Evolutionary conservation across 1,140 invertebrate species (phyloP), one percentile per base, ranked within the genome.

Genomic region (Spodoptera frugiperda): DNA sequence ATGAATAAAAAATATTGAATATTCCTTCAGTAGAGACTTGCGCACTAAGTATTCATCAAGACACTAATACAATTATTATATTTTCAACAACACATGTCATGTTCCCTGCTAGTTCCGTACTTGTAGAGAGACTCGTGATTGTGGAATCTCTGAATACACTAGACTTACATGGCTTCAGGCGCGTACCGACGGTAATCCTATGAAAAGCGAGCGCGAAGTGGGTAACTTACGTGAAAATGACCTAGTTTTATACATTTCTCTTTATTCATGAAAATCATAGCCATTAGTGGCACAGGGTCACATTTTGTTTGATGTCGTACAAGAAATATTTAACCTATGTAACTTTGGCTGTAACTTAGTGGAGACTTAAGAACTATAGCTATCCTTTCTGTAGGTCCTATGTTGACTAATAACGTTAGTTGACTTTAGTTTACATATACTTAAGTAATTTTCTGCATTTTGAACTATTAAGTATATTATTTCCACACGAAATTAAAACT

Each of bases 131-230:
- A 61, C 71, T 44, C 44, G 19, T 59, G 54, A 48, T 51, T 61
- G 44, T 30, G 21, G 33, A 73, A 73, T 73, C 71, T 61, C 44
- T 49, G 55, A 61, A 73, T 73, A 57, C 33, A 73, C 71, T 44
- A 59, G 55, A 55, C 71, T 73, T 73, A 61, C 39, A 61, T 57
- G 71, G 71, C 71, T 73, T 73, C 71, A 61, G 55, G 46, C 44
- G 44, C 49, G 39, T 57, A 61, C 44, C 14, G 54, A 46, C 71
- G 12, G 55, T 73, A 73, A 73, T 73, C 71, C 71, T 73, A 73
- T 73, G 71, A 73, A 73, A 67, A 57, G 39, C 21, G 46, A 73
- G 39, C 54, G 39, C 71, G 55, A 21, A 73, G 53, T 59, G 71
- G 17, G 51, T 39, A 15, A 55, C 25, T 57, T 14, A 39, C 53